phyloP scores from a whole-genome alignment of 2,797 vertebrate genomes.

The Limosa lapponica region DNA sequence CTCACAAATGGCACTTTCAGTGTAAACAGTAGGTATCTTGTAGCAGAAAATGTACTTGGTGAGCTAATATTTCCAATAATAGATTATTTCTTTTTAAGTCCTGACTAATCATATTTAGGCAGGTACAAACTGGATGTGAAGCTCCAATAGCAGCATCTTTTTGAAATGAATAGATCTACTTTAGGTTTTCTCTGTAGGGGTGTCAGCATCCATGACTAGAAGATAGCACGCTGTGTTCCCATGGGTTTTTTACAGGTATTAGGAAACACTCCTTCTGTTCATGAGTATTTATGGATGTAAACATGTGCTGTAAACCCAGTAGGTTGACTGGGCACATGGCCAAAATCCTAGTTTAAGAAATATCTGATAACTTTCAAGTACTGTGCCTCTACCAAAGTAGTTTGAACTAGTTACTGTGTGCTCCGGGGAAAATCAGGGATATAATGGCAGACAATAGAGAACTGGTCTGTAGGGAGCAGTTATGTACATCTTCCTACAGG shows the following conservation, averaged over 20 bases:
- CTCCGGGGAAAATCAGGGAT: neutral
- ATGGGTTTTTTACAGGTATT: neutral
- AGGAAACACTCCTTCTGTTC: neutral
- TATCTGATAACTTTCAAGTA: neutral
- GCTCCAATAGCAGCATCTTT: neutral
- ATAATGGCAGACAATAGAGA: neutral
- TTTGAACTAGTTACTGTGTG: neutral
- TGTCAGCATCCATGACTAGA: neutral
- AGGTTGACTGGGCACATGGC: neutral
- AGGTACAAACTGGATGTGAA: neutral
- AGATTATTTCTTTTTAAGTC: neutral
- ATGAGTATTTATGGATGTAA: neutral
- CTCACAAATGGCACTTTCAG: slow-evolving; percentile 82
- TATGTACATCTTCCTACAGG: accelerated
- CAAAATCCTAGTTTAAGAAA: neutral
- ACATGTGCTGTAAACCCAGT: neutral
- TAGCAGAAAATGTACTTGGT: neutral
- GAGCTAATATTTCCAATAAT: neutral
- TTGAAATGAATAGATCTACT: neutral
- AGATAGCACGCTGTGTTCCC: neutral
- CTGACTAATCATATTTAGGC: neutral
- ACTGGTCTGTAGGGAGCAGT: neutral
- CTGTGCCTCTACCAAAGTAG: neutral
- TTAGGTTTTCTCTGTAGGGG: neutral
- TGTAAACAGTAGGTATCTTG: slow-evolving; percentile 78